phyloP scores from a whole-genome alignment of 2,113 vertebrate species.

The Psophia crepitans region DNA sequence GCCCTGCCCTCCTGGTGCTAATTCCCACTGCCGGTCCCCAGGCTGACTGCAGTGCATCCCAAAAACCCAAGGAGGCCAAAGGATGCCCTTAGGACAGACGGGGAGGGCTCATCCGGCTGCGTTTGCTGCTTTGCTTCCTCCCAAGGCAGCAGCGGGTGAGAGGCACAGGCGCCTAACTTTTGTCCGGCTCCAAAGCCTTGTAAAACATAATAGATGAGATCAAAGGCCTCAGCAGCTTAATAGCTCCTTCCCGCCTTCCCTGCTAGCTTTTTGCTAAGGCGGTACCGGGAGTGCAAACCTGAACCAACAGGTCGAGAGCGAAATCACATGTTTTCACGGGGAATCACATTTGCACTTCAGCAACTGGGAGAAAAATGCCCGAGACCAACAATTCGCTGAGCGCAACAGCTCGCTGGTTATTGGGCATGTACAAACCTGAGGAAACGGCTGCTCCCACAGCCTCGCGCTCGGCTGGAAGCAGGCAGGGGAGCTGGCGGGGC shows the following conservation, averaged over 20 bases:
- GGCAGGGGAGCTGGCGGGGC: background rate
- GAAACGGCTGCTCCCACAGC: background rate
- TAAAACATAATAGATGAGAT: conserved; percentile 55
- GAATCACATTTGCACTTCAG: background rate
- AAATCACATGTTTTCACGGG: background rate
- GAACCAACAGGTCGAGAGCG: conserved; percentile 15
- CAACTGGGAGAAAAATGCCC: background rate
- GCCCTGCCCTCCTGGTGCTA: background rate
- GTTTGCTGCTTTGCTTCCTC: background rate
- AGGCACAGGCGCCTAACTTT: background rate
- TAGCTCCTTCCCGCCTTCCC: conserved; percentile 8
- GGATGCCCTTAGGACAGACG: background rate
- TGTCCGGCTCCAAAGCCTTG: background rate
- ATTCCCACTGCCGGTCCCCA: background rate
- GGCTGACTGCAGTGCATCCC: fast-evolving
- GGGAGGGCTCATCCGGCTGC: background rate
- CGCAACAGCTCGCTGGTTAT: background rate
- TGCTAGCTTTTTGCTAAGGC: background rate
- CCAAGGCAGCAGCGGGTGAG: background rate
- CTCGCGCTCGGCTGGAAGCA: background rate
- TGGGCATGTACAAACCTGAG: conserved; percentile 44
- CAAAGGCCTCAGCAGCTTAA: conserved; percentile 51
- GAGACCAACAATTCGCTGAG: background rate
- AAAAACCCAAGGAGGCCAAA: background rate
- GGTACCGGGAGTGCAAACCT: background rate